Conservation (phyloP, 2,888 invertebrate genomes). For the Caenorhabditis drosophilae region DNA sequence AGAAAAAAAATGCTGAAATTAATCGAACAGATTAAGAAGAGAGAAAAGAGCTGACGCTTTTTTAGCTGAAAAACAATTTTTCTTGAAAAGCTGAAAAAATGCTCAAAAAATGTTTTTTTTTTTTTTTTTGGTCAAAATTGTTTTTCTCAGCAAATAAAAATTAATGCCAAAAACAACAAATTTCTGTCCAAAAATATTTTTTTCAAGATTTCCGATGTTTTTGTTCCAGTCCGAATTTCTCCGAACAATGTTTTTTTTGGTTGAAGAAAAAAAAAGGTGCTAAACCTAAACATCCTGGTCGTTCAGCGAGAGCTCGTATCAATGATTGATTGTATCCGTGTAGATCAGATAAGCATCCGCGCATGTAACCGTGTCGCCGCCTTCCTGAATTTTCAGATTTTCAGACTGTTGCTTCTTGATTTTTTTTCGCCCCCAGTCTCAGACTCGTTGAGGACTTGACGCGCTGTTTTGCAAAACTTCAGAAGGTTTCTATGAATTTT, state of each 20-base stretch:
- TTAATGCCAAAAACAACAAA: too few relatives aligned
- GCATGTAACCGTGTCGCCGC: constrained; percentile 63
- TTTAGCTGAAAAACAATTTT: not conserved
- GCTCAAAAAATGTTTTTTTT: too few relatives aligned
- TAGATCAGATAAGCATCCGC: constrained; percentile 68
- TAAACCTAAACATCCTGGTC: constrained; percentile 45
- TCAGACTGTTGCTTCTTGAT: too few relatives aligned
- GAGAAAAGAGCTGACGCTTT: not conserved
- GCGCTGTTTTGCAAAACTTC: not conserved
- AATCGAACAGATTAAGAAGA: not conserved
- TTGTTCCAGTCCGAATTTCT: too few relatives aligned
- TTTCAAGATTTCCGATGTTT: too few relatives aligned
- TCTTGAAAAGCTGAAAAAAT: too few relatives aligned
- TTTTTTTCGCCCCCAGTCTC: too few relatives aligned
- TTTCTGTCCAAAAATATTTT: too few relatives aligned
- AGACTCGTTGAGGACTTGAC: constrained; percentile 2
- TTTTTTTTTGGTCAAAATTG: too few relatives aligned
- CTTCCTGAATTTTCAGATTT: constrained; percentile 57
- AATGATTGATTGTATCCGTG: constrained; percentile 48
- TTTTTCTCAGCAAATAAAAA: too few relatives aligned
- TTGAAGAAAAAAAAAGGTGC: too few relatives aligned
- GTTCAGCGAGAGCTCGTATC: constrained; percentile 37
- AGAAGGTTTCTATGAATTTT: not conserved
- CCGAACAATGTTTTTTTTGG: too few relatives aligned
- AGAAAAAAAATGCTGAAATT: not conserved